A percentile compares a stretch with the other conserved stretches of the same genome.
These are phyloP conservation scores for Callionymus lyra DNA, from an alignment of 2,113 vertebrate genomes.

Conservation along the genomic window DNA sequence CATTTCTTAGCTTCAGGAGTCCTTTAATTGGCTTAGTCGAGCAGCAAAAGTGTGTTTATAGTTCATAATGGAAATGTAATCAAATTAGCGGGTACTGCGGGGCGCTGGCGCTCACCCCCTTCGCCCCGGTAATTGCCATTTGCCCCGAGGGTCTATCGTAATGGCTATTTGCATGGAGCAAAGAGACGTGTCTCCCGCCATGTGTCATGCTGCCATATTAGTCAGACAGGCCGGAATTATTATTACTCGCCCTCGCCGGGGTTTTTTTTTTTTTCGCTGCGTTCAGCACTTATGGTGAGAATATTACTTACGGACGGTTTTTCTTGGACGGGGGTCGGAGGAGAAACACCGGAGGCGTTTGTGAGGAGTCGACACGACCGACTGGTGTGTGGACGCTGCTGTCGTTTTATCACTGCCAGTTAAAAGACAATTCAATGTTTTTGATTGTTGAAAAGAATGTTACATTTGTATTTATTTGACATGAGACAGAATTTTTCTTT, in stretches of 20 bases:
- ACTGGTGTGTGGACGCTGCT: too few relatives aligned
- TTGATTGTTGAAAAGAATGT: too few relatives aligned
- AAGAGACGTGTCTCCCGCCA: constrained; percentile 35
- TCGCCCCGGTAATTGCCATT: constrained; percentile 61
- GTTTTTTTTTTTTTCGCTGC: constrained; percentile 1
- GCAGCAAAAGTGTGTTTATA: constrained; percentile 67
- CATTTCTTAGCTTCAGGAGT: constrained; percentile 52
- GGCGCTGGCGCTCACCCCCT: constrained; percentile 59
- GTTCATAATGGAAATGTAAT: constrained; percentile 69
- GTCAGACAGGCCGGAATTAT: constrained; percentile 25
- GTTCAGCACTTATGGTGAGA: constrained; percentile 7
- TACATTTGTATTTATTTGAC: too few relatives aligned
- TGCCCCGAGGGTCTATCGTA: constrained; percentile 52
- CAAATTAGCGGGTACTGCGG: constrained; percentile 60
- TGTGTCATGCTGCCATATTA: constrained; percentile 39
- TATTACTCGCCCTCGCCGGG: constrained; percentile 12
- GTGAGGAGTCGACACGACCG: too few relatives aligned
- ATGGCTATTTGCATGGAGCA: constrained; percentile 49
- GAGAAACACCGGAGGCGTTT: too few relatives aligned
- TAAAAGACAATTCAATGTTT: too few relatives aligned
- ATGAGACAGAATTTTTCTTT: too few relatives aligned
- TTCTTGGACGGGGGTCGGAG: too few relatives aligned
- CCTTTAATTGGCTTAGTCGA: constrained; percentile 60
- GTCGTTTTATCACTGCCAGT: too few relatives aligned
- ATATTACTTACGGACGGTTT: too few relatives aligned